Base-by-base conservation (phyloP, 2,797 vertebrate species). In the Pyrocephalus nanus region DNA sequence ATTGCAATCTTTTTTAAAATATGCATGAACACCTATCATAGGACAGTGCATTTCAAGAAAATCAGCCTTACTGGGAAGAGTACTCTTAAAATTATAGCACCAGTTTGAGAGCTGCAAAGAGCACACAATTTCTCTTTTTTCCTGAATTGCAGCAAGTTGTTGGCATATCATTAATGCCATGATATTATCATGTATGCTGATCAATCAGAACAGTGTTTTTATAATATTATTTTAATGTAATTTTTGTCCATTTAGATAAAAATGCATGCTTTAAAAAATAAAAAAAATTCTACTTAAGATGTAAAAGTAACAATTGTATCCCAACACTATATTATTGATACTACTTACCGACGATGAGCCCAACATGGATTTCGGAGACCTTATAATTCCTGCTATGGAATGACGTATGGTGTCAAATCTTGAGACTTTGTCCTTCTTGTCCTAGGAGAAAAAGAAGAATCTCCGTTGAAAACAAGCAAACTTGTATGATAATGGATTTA, bases 401-500 rank as follows among this genome's bases (percentile, higher is more conserved):
- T 99, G 98, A n/a, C 99, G 99, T 88, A 99, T 98, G 9, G 99
- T 99, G 92, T 99, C 99, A 88, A 99, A 99, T 75, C 98, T 99
- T 62, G 99, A 99, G 43, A 98, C 97, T 69, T 97, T 98, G 94
- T 99, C 99, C 92, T 99, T 99, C 85, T 99, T 99, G 82, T 99
- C 99, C 99, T 99, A 95, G n/a, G 22, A 92, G 62, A 91, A 96
- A 96, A 75, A 95, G 64, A 26, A 58, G 3, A 29, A 78, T 86
- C 9, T 95, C 45, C 19, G 91, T 38, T 69, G 47, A 92, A 90
- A 85, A 74, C 13, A 69, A 47, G 29, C 7, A 70, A 30, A 60
- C n/a, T 0, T 2, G 7, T 26, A 57, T 14, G 8, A 53, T 13
- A 67, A 65, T 0, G 48, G 20, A 92, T 53, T 55, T 87, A 57